Conservation (phyloP, 2,797 vertebrate species). For the Ciconia nigra region DNA sequence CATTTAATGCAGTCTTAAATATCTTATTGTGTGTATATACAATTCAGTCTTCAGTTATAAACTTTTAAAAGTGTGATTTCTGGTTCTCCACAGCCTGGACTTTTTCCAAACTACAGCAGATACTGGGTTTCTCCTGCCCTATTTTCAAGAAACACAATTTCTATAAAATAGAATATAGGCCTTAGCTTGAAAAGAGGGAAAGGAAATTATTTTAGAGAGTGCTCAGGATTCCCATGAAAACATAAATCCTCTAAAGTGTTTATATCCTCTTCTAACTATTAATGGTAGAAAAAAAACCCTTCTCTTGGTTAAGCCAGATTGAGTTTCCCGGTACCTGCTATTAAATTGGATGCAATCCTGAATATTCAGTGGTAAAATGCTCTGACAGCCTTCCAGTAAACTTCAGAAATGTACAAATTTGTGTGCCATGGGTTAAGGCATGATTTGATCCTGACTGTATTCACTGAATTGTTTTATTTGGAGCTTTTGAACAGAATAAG, state of each 20-base stretch:
- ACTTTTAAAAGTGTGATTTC: not conserved
- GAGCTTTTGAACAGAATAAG: not conserved
- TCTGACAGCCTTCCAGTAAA: not conserved
- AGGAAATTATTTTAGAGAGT: conserved; percentile 30
- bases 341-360: not conserved
- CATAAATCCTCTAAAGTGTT: conserved; percentile 16
- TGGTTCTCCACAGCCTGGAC: not conserved
- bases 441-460: not conserved
- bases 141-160: conserved; percentile 2
- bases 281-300: not conserved
- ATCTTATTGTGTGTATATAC: not conserved
- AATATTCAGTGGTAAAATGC: not conserved
- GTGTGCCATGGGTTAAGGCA: not conserved
- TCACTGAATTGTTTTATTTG: not conserved
- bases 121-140: not conserved
- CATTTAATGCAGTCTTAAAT: conserved; percentile 21
- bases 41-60: not conserved
- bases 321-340: not conserved
- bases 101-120: not conserved
- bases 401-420: not conserved
- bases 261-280: conserved; percentile 31
- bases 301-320: not conserved
- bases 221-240: not conserved
- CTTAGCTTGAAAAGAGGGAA: not conserved
- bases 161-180: not conserved